phyloP scores from a whole-genome alignment of 2,888 invertebrate genomes.

The Drosophila hamatofila region DNA sequence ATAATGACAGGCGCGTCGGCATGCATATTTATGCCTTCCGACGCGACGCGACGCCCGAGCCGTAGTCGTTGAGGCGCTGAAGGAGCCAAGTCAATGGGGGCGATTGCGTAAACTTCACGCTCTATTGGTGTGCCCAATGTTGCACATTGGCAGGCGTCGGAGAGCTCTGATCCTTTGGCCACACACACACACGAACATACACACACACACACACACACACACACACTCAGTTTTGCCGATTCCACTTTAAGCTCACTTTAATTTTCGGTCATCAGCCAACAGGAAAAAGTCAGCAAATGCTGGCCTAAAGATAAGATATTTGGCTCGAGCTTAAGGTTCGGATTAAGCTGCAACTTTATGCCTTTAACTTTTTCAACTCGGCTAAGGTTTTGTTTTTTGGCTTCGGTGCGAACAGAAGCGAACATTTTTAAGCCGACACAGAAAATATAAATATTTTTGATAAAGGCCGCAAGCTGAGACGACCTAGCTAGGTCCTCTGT shows the following conservation, averaged over 20 bases:
- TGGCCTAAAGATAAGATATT: constrained; percentile 4
- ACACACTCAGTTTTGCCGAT: background rate
- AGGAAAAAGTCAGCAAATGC: background rate
- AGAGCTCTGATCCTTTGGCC: constrained; percentile 5
- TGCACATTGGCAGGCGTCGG: constrained; percentile 32
- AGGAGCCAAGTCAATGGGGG: constrained; percentile 10
- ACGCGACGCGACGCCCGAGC: constrained; percentile 8
- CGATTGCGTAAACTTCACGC: constrained; percentile 58
- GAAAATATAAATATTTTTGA: background rate
- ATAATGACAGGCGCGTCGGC: constrained; percentile 72
- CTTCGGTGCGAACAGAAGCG: background rate
- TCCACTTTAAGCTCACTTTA: constrained; percentile 19
- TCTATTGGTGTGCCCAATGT: constrained; percentile 64
- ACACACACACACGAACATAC: background rate
- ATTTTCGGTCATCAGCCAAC: constrained; percentile 4
- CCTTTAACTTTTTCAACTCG: background rate
- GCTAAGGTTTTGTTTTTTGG: background rate
- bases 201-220: no score
- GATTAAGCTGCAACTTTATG: constrained; percentile 3
- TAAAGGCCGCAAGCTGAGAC: background rate
- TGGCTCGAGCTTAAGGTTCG: background rate
- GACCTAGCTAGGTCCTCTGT: no score
- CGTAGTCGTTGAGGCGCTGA: background rate
- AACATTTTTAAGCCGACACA: background rate
- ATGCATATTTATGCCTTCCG: constrained; percentile 69